These are phyloP conservation scores for Erinaceus europaeus DNA, from an alignment of 2,113 vertebrate genomes.

Conservation along the genomic window DNA sequence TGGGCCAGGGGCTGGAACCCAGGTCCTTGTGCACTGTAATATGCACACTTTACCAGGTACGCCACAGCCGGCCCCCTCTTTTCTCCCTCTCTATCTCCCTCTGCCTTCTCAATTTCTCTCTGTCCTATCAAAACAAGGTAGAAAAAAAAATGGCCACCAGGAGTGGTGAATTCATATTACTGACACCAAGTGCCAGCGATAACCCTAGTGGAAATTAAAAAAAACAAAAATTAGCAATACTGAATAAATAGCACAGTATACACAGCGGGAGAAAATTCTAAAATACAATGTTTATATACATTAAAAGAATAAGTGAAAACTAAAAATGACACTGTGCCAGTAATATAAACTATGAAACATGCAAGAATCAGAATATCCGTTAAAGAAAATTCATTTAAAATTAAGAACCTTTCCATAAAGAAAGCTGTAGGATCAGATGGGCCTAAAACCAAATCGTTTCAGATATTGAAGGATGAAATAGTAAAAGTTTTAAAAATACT, in stretches of 20 bases:
- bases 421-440: neutral
- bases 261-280: neutral
- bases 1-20: too few species aligned
- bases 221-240: neutral
- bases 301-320: neutral
- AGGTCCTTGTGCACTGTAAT: too few species aligned
- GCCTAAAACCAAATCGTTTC: neutral
- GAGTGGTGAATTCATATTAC: too few species aligned
- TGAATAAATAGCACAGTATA: neutral
- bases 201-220: too few species aligned
- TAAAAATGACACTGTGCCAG: neutral
- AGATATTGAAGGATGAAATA: too few species aligned
- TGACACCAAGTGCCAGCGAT: too few species aligned
- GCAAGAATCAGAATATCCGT: neutral
- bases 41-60: too few species aligned
- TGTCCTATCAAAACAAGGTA: too few species aligned
- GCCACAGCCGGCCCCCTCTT: too few species aligned
- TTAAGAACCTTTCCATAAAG: neutral
- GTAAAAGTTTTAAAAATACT: neutral
- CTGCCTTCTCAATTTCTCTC: too few species aligned
- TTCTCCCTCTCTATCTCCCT: too few species aligned
- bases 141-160: too few species aligned
- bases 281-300: neutral
- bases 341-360: neutral
- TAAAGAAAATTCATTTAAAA: neutral